Evolutionary conservation across 2,113 vertebrate species (phyloP), one percentile per base, ranked within the genome.

Genomic region (Nothocercus nigrocapillus): DNA sequence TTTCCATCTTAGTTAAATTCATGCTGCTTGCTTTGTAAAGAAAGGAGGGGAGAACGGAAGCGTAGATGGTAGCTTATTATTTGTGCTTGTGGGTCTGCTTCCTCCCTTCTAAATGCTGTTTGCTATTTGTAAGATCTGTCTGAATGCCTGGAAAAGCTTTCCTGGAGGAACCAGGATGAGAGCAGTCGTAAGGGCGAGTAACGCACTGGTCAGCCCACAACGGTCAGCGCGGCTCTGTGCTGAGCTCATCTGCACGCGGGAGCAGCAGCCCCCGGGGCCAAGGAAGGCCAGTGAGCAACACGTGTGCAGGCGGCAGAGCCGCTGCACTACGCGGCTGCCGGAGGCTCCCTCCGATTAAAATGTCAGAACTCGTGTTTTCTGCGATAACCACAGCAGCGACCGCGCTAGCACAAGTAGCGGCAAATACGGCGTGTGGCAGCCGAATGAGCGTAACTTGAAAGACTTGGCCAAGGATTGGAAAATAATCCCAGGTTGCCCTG

Each of bases 401-500:
- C 36, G 0, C 21, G 40, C 54, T 87, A 59, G 62, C 86, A 79
- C 53, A 89, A 93, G 73, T 84, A 88, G 82, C 85, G 81, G 79
- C 88, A 76, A 88, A 82, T 44, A 40, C 7, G 68, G 14, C 72
- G 69, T 90, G 89, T 87, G 42, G 36, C 78, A 77, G 80, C 42
- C 80, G 79, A 88, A 77, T 61, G 88, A 84, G 58, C 64, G 66
- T 51, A 73, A 93, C 92, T 90, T 95, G 80, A 94, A 97, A 96
- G 94, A 56, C 58, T 84, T 89, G 45, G 78, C 90, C 95, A 82
- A 76, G 84, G 80, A 85, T 89, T 94, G 94, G 92, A 94, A 84
- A 94, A 82, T 92, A 90, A 95, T 92, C 78, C 70, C 66, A 77
- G 85, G 90, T 93, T 95, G 94, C 91, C 89, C 68, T 92, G 81